Evolutionary conservation across 2,888 invertebrate genomes (phyloP), one percentile per base, ranked within the genome.

Genomic region (Marasmarcha lunaedactyla): DNA sequence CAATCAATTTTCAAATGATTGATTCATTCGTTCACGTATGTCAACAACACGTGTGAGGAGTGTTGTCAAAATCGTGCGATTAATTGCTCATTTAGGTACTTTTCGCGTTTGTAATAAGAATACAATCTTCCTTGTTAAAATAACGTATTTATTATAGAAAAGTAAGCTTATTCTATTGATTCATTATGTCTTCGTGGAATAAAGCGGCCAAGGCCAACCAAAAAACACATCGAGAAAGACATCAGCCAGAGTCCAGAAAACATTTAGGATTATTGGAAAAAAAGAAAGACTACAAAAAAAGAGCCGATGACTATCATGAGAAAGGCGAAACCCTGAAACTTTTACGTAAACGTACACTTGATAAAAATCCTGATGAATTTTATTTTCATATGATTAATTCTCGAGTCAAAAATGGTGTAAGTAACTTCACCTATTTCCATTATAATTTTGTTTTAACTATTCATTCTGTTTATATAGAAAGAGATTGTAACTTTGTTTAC

Each of bases 311-410:
- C 69, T 91, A 88, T 48, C 90, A 95, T 63, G 87, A 89, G 42
- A 97, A 97, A 62, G 89, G 94, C 41, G 87, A 88, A 42, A 92
- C 93, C 0, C 66, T 99, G 1, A 94, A 93, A 62, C 67, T 92
- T 15, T 71, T 99, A 39, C 89, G 90, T 42, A 91, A 91, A 64
- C 88, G 93, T 43, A 97, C 96, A 0, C 74, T 95, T 14, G 92
- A 97, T 62, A 94, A 91, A 66, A 99, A 99, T 83, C 97, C 97
- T 1, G 98, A 99, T 89, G 99, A 99, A 70, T 99, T 98, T 77
- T 94, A 98, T 69, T 95, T 94, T 78, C 97, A 97, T 63, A 98
- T 98, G 98, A 89, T 96, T 42, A 95, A 94, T 65, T 93, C 96
- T 0, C 89, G 90, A 68, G 72, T 92, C 0, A 83, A 84, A 44